Conservation (phyloP, 2,797 vertebrate species). For the Anniella stebbinsi region DNA sequence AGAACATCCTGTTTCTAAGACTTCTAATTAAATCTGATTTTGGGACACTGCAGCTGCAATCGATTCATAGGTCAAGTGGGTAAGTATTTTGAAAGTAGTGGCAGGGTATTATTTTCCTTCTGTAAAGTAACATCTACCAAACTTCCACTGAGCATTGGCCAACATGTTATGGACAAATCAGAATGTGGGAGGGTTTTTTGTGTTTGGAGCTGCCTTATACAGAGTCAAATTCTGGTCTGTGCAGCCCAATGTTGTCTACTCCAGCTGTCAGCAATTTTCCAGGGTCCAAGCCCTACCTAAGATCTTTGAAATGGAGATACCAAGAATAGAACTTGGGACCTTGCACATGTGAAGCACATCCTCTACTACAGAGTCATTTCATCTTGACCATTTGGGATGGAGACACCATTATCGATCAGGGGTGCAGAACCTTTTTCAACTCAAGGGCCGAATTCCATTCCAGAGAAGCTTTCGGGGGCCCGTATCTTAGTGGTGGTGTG, state of each 20-base stretch:
- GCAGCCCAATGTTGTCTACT: not conserved
- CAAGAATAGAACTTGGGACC: not conserved
- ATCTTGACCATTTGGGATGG: not conserved
- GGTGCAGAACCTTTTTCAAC: no score
- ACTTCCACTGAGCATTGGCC: not conserved
- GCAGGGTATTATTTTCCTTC: not conserved
- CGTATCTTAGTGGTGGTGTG: no score
- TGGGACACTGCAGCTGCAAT: no score
- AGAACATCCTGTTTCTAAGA: slow-evolving; percentile 19
- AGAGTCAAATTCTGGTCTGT: not conserved
- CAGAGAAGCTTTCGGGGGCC: no score
- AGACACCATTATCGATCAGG: not conserved
- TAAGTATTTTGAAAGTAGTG: slow-evolving; percentile 19
- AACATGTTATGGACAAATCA: not conserved
- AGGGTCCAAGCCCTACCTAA: no score
- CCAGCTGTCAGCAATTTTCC: not conserved
- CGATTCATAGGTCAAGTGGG: not conserved
- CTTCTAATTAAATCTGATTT: slow-evolving; percentile 1
- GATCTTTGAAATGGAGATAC: no score
- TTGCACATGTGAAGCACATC: not conserved
- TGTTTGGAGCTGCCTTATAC: not conserved
- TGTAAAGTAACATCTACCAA: not conserved
- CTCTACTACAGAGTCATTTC: no score
- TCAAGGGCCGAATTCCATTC: no score
- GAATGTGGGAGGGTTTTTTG: not conserved